Conservation (phyloP, 2,113 vertebrate species). For the Nymphicus hollandicus region DNA sequence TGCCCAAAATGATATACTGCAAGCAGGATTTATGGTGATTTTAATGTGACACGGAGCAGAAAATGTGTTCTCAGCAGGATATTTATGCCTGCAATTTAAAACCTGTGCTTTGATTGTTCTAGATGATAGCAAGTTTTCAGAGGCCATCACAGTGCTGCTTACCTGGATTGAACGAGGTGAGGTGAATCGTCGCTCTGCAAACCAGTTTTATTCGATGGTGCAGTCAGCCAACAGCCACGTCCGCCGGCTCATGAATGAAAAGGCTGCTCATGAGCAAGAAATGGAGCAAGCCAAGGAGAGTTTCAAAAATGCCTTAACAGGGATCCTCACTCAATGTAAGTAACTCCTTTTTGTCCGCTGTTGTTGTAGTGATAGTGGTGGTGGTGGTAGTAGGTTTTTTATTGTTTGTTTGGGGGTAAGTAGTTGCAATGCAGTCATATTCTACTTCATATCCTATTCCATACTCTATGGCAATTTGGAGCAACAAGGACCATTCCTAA, state of each 20-base stretch:
- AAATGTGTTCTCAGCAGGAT: conserved; percentile 9
- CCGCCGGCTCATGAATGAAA: conserved; percentile 86
- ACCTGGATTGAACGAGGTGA: conserved; percentile 89
- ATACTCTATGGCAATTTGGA: conserved; percentile 72
- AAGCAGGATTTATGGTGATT: conserved; percentile 33
- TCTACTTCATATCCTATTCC: conserved; percentile 69
- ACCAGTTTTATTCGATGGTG: conserved; percentile 92
- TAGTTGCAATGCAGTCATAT: conserved; percentile 71
- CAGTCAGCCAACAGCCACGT: conserved; percentile 89
- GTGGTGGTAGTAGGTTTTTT: conserved; percentile 43
- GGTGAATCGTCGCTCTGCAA: conserved; percentile 85
- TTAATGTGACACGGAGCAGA: conserved; percentile 20
- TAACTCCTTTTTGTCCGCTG: conserved; percentile 53
- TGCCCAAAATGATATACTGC: not conserved
- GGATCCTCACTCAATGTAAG: conserved; percentile 92
- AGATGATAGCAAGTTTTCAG: conserved; percentile 91
- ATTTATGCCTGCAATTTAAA: conserved; percentile 48
- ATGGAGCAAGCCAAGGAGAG: conserved; percentile 88
- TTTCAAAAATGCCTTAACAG: conserved; percentile 85
- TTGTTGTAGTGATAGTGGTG: conserved; percentile 49
- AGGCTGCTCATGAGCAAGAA: conserved; percentile 84
- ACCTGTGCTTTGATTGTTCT: conserved; percentile 39
- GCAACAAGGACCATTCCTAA: conserved; percentile 75
- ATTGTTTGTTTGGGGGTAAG: conserved; percentile 76
- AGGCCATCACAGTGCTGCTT: conserved; percentile 84